phyloP scores from a whole-genome alignment of 2,797 vertebrate species.

The Hydrolagus colliei region DNA sequence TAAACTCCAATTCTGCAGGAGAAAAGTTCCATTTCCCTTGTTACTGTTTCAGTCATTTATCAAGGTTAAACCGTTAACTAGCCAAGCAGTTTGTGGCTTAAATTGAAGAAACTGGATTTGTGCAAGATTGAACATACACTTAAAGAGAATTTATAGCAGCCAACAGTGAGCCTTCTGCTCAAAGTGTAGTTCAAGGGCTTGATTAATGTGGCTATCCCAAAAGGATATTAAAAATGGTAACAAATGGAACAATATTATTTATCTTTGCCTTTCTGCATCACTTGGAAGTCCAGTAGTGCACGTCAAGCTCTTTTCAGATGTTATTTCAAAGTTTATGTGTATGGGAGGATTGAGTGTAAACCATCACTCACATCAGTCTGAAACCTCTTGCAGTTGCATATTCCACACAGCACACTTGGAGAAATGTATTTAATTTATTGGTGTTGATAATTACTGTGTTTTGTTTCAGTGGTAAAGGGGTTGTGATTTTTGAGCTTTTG shows the following conservation, averaged over 20 bases:
- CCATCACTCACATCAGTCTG: not conserved
- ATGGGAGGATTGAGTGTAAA: not conserved
- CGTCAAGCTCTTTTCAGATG: not conserved
- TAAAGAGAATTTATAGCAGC: not conserved
- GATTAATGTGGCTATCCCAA: not conserved
- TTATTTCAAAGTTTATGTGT: not conserved
- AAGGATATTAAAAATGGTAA: not conserved
- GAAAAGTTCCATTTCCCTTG: conserved; percentile 11
- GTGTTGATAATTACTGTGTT: no score
- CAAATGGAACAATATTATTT: not conserved
- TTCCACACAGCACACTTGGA: not conserved
- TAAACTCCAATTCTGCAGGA: conserved; percentile 9
- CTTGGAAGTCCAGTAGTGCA: not conserved
- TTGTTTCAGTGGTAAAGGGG: no score
- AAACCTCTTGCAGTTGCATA: not conserved
- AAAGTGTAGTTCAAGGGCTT: not conserved
- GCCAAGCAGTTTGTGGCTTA: not conserved
- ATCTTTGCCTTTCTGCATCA: not conserved
- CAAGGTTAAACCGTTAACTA: not conserved
- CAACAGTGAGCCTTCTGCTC: not conserved
- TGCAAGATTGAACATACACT: not conserved
- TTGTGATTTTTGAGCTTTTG: not conserved
- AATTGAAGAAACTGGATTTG: not conserved
- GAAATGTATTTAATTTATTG: no score
- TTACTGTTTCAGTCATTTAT: conserved; percentile 7